Evolutionary conservation across 2,113 vertebrate genomes (phyloP).

Genomic region (Elaphurus davidianus): DNA sequence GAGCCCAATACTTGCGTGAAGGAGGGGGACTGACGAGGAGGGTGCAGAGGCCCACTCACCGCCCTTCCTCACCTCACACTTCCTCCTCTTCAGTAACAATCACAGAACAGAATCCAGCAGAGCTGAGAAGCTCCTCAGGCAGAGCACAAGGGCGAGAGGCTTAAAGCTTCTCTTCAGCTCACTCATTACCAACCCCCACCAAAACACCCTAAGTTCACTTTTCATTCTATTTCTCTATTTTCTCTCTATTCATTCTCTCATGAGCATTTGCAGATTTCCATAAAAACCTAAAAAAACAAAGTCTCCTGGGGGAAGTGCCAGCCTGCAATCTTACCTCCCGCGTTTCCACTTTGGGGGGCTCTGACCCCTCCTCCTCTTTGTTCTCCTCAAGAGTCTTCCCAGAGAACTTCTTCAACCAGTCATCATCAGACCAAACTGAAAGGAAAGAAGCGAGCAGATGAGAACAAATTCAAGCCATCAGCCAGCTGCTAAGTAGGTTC

Average conservation of each 20-base stretch:
- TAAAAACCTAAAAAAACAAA: not conserved
- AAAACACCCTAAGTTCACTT: not conserved
- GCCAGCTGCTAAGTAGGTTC: not conserved
- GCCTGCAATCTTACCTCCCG: constrained; percentile 84
- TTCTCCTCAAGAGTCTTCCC: constrained; percentile 95
- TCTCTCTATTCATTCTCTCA: too few species aligned
- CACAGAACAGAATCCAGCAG: not conserved
- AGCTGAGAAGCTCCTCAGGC: not conserved
- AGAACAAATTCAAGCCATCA: not conserved
- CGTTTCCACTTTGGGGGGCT: constrained; percentile 79
- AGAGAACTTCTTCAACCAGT: constrained; percentile 98
- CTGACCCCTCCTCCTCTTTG: constrained; percentile 84
- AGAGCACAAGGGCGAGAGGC: not conserved
- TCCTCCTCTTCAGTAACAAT: accelerated
- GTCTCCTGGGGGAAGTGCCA: not conserved
- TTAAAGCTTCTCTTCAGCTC: not conserved
- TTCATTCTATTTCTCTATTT: not conserved
- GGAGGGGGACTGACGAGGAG: not conserved
- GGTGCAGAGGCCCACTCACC: not conserved
- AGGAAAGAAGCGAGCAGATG: not conserved
- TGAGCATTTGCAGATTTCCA: not conserved
- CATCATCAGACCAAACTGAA: constrained; percentile 97
- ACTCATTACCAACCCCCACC: not conserved
- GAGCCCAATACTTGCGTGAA: not conserved
- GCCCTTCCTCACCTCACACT: not conserved